Evolutionary conservation across 2,888 invertebrate species (phyloP).

Genomic region (Lasius fuliginosus): DNA sequence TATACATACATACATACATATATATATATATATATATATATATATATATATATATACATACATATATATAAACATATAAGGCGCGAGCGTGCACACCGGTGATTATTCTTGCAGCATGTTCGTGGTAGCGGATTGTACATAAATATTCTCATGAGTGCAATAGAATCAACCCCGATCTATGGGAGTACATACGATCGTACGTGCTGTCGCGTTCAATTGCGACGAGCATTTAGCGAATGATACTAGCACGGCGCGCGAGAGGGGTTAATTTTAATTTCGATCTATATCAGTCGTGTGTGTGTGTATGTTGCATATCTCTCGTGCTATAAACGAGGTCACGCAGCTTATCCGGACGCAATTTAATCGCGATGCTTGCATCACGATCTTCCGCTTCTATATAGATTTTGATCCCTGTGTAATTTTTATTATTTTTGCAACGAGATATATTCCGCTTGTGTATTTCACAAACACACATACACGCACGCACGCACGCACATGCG

Average conservation of each 20-base stretch:
- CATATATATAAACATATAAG: not conserved
- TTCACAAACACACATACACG: no score
- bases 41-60: not conserved
- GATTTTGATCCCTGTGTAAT: slow-evolving; percentile 15
- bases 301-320: not conserved
- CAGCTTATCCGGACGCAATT: slow-evolving; percentile 44
- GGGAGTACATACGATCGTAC: slow-evolving; percentile 51
- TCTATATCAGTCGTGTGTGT: slow-evolving; percentile 24
- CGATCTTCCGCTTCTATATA: slow-evolving; percentile 12
- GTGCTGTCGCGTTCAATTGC: slow-evolving; percentile 54
- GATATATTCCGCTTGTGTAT: slow-evolving; percentile 3
- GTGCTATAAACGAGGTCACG: slow-evolving; percentile 53
- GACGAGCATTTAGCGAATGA: slow-evolving; percentile 37
- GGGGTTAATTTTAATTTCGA: slow-evolving; percentile 56
- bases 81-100: not conserved
- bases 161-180: slow-evolving; percentile 64
- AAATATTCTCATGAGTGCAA: slow-evolving; percentile 66
- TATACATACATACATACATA: not conserved
- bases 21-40: not conserved
- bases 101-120: slow-evolving; percentile 33
- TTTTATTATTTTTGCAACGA: slow-evolving; percentile 8
- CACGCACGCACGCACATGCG: no score
- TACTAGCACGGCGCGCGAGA: slow-evolving; percentile 31
- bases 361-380: slow-evolving; percentile 25
- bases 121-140: slow-evolving; percentile 61